These are phyloP conservation scores for Druon quercuslanigerum DNA, from an alignment of 1,140 invertebrate species.

Conservation along the genomic window DNA sequence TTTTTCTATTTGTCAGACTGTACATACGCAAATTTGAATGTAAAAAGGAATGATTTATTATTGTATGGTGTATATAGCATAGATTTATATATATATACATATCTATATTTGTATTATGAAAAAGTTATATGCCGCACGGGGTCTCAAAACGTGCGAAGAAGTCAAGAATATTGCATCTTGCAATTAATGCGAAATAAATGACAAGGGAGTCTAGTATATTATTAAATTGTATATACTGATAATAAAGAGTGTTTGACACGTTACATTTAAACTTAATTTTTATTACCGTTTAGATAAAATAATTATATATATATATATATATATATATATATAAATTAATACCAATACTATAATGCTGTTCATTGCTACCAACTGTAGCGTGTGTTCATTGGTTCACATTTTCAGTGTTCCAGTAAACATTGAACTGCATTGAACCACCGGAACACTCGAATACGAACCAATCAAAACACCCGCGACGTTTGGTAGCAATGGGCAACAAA, in stretches of 20 bases:
- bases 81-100: slow-evolving; percentile 27
- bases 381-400: too few species aligned
- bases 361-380: too few species aligned
- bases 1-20: slow-evolving; percentile 3
- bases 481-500: too few species aligned
- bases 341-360: neutral
- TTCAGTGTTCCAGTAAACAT: too few species aligned
- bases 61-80: slow-evolving; percentile 14
- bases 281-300: neutral
- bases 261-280: neutral
- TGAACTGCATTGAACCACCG: too few species aligned
- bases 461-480: too few species aligned
- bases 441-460: too few species aligned
- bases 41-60: slow-evolving; percentile 11
- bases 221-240: neutral
- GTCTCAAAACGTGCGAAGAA: neutral
- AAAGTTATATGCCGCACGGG: neutral
- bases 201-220: neutral
- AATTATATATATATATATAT: too few species aligned
- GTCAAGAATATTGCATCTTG: neutral
- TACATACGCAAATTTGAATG: slow-evolving; percentile 9
- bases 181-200: slow-evolving; percentile 15
- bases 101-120: slow-evolving; percentile 13
- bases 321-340: neutral
- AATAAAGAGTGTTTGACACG: neutral